A percentile compares a stretch with the other conserved stretches of the same genome.
phyloP scores from a whole-genome alignment of 1,140 invertebrate species.

The Trichogramma pretiosum region DNA sequence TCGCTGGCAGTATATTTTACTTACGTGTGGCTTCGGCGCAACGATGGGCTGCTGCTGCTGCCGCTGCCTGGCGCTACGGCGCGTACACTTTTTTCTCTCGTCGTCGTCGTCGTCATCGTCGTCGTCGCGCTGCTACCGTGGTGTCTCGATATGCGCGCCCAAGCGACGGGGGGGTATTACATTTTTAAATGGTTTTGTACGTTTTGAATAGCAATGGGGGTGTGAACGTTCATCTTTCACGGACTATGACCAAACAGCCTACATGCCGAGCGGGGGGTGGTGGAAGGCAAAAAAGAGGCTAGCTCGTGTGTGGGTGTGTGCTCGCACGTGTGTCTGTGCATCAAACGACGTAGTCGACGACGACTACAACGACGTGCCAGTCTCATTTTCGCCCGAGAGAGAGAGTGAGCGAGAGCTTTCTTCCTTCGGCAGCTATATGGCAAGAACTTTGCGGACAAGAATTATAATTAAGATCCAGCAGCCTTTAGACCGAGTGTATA shows the following conservation, averaged over 20 bases:
- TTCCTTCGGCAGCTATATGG: no score
- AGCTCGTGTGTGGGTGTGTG: no score
- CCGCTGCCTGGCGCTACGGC: constrained; percentile 36
- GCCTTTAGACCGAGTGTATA: constrained; percentile 17
- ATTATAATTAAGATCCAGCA: constrained; percentile 43
- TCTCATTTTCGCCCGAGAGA: constrained; percentile 32
- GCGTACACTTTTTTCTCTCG: constrained; percentile 26
- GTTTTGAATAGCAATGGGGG: constrained; percentile 45
- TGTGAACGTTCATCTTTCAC: constrained; percentile 11
- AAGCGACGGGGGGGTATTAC: constrained; percentile 33
- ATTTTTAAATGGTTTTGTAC: constrained; percentile 47
- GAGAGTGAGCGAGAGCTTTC: no score
- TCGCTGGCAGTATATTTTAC: constrained; percentile 44
- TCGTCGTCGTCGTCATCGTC: not conserved
- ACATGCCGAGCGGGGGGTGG: not conserved
- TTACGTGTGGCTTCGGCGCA: no score
- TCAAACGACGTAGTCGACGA: constrained; percentile 28
- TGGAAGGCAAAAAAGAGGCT: constrained; percentile 13
- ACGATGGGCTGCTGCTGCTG: no score
- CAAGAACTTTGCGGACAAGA: constrained; percentile 39
- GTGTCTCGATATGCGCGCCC: not conserved
- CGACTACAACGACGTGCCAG: no score
- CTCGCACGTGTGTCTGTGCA: constrained; percentile 27
- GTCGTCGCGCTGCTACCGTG: not conserved
- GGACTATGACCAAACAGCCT: no score